Percentiles rank a stretch among this genome's conserved stretches.
These are phyloP conservation scores for Bufo bufo DNA, from an alignment of 2,113 vertebrate species.

Conservation along the genomic window DNA sequence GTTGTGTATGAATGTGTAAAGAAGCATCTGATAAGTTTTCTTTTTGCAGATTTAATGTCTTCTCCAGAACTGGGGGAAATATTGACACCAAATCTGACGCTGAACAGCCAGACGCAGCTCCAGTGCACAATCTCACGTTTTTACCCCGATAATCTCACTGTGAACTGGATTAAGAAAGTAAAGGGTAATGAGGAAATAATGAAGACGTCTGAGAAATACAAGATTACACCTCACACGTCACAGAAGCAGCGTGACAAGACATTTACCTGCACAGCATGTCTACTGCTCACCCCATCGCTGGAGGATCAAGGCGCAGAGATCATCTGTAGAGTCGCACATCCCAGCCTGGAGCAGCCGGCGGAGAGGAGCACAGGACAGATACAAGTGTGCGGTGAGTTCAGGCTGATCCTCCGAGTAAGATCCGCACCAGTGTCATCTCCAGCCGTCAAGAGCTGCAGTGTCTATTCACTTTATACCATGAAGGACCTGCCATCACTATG, in stretches of 20 bases:
- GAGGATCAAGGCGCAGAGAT: not conserved
- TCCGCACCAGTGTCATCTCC: not conserved
- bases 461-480: too few species aligned
- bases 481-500: too few species aligned
- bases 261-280: not conserved
- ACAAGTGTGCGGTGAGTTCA: slow-evolving; percentile 22
- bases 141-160: slow-evolving; percentile 3
- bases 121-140: not conserved
- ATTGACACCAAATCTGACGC: not conserved
- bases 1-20: too few species aligned
- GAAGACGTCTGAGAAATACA: not conserved
- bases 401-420: not conserved
- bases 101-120: not conserved
- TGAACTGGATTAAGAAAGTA: slow-evolving; percentile 1
- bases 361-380: slow-evolving; percentile 7
- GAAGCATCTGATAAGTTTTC: not conserved
- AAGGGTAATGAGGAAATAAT: not conserved
- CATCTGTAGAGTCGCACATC: slow-evolving; percentile 25
- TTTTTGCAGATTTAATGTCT: not conserved
- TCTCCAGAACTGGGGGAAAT: not conserved
- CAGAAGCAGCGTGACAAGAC: not conserved
- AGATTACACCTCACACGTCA: not conserved
- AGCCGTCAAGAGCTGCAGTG: too few species aligned
- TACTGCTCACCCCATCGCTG: not conserved
- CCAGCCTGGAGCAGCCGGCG: not conserved